Evolutionary conservation across 2,888 invertebrate genomes (phyloP).

Genomic region (Unio delphinus): DNA sequence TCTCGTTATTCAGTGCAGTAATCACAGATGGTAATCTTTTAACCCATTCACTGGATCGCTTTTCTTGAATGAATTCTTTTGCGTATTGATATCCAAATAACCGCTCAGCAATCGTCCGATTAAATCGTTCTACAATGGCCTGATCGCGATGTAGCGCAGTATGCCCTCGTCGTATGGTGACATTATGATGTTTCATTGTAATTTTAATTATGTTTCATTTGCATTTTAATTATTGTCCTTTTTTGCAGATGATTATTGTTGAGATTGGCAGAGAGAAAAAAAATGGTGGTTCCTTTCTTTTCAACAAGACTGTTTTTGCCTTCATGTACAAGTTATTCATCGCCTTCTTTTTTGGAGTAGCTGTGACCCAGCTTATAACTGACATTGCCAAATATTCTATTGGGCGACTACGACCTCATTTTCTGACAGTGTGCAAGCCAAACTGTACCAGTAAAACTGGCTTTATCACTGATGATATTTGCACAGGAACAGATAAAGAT

Average conservation of each 20-base stretch:
- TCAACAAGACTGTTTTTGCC: constrained; percentile 8
- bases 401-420: constrained; percentile 94
- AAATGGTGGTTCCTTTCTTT: constrained; percentile 1
- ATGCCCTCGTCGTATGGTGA: too few species aligned
- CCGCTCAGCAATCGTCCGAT: too few species aligned
- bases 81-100: too few species aligned
- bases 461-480: constrained; percentile 50
- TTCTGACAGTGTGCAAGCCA: constrained; percentile 87
- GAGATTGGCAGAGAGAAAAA: constrained; percentile 23
- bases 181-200: too few species aligned
- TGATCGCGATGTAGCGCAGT: too few species aligned
- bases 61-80: too few species aligned
- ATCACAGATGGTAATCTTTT: too few species aligned
- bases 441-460: constrained; percentile 36
- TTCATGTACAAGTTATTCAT: constrained; percentile 28
- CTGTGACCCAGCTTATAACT: constrained; percentile 87
- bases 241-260: constrained; percentile 30
- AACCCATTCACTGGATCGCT: too few species aligned
- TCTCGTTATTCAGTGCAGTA: too few species aligned
- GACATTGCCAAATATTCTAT: constrained; percentile 95
- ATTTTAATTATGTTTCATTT: too few species aligned
- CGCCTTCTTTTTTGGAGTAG: constrained; percentile 87
- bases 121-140: too few species aligned
- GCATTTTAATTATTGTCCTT: background rate
- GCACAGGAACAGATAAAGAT: constrained; percentile 42